A percentile compares a stretch with the other conserved stretches of the same genome.
These are phyloP conservation scores for Lytechinus variegatus DNA, from an alignment of 35 echinoderm and acorn worm species.

Conservation along the genomic window DNA sequence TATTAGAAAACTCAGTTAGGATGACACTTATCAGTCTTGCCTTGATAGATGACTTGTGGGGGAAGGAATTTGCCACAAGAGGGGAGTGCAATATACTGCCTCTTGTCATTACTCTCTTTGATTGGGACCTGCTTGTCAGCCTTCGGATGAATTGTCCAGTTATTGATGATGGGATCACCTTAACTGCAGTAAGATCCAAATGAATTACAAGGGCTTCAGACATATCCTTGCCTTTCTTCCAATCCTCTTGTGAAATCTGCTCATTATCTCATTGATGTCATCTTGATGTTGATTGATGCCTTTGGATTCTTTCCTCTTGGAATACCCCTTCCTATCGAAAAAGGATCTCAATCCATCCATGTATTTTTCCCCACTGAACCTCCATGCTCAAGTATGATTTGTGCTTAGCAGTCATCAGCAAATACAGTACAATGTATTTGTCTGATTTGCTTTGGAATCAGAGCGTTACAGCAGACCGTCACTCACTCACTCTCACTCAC, in stretches of 20 bases:
- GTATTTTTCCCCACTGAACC: background rate
- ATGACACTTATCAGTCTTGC: background rate
- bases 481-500: too few relatives aligned
- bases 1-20: background rate
- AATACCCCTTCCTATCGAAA: background rate
- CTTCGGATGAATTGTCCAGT: conserved; percentile 48
- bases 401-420: background rate
- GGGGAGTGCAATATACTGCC: conserved; percentile 35
- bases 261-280: background rate
- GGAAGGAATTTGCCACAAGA: background rate
- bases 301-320: conserved; percentile 57
- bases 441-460: too few relatives aligned
- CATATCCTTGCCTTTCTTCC: conserved; percentile 37
- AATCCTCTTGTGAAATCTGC: conserved; percentile 41
- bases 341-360: background rate
- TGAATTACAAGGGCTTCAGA: conserved; percentile 62
- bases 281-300: background rate
- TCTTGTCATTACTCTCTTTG: conserved; percentile 49
- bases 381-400: background rate
- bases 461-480: too few relatives aligned
- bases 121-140: conserved; percentile 37
- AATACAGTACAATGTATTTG: too few relatives aligned
- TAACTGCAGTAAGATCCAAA: conserved; percentile 65
- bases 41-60: background rate
- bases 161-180: conserved; percentile 42